Evolutionary conservation across 1,140 invertebrate species (phyloP).

Genomic region (Zaprionus camerounensis): DNA sequence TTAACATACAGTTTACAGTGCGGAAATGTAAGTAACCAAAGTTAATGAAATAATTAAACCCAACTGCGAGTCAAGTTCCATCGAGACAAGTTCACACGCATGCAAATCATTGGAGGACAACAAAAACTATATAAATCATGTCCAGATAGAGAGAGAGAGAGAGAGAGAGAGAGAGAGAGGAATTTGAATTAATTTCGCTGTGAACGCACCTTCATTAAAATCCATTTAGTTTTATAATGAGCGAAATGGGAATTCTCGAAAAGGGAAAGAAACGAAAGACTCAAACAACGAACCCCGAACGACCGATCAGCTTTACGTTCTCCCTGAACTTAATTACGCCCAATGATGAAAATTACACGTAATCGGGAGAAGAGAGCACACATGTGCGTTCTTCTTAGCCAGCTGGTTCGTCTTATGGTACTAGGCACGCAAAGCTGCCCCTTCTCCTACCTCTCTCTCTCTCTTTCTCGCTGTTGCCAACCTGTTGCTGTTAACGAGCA

Average conservation of each 20-base stretch:
- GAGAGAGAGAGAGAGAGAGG: background rate
- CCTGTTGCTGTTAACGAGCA: constrained; percentile 62
- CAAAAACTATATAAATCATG: background rate
- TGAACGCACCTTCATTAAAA: constrained; percentile 43
- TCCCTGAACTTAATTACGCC: constrained; percentile 52
- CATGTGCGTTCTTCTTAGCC: constrained; percentile 30
- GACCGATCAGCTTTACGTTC: constrained; percentile 39
- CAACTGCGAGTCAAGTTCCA: constrained; percentile 13
- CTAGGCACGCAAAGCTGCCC: constrained; percentile 57
- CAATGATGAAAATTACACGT: constrained; percentile 62
- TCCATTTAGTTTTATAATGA: constrained; percentile 37
- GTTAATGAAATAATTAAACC: constrained; percentile 61
- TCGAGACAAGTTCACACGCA: constrained; percentile 39
- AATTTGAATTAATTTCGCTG: constrained; percentile 39
- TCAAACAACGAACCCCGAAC: constrained; percentile 55
- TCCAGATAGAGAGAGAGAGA: background rate
- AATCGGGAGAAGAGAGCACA: constrained; percentile 12
- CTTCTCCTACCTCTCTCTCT: background rate
- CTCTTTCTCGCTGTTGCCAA: background rate
- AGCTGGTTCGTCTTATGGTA: constrained; percentile 42
- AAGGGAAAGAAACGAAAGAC: constrained; percentile 56
- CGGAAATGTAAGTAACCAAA: constrained; percentile 65
- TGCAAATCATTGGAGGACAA: constrained; percentile 22
- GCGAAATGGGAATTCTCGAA: constrained; percentile 27
- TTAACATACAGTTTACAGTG: constrained; percentile 26